Base-by-base conservation (phyloP, 2,888 invertebrate genomes). In the Abscondita cerata region DNA sequence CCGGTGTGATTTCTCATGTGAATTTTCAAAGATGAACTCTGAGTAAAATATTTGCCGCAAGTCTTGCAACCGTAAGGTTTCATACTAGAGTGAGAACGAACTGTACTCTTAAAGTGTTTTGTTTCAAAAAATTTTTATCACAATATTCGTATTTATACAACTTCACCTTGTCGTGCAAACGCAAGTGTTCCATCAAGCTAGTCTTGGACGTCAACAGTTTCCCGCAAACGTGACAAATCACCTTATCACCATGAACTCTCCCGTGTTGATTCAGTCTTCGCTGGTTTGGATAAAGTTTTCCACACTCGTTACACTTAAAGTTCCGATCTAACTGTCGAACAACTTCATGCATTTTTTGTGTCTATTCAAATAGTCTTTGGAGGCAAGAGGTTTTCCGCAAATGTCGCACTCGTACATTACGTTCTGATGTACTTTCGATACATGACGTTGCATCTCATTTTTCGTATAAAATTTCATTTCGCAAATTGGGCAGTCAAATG, bases 1-100 rank as follows among this genome's bases (percentile, higher is more conserved):
- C 85, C 86, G 0, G 86, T 85, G 65, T 86, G 86, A 64, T 84
- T 85, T 13, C 85, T 75, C 85, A 86, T 83, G 69, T 86, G 85
- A 25, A 25, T 25, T 4, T 4, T 6, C 25, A 25, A 25, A 6
- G 4, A 4, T 2, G 25, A 4, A 25, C 25, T 2, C 6, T 25
- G 25, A 25, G 25, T 25, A 25, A 25, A 25, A 25, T 2, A 25
- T 25, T 25, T 25, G 6, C 4, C 2, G 6, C 25, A 25, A 25
- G 6, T 6, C 4, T 25, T 25, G 25, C 25, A 25, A 2, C 6
- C 4, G 25, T 25, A 25, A 4, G 6, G 25, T 6, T 25, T 25
- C 6, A 25, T 6, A 6, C 25, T 2, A 2, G 25, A 25, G 25
- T 25, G 25, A 25, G 25, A 25, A 4, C 25, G 25, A 25, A 25